phyloP scores from a whole-genome alignment of 2,797 vertebrate species.

The Cirrhinus mrigala region DNA sequence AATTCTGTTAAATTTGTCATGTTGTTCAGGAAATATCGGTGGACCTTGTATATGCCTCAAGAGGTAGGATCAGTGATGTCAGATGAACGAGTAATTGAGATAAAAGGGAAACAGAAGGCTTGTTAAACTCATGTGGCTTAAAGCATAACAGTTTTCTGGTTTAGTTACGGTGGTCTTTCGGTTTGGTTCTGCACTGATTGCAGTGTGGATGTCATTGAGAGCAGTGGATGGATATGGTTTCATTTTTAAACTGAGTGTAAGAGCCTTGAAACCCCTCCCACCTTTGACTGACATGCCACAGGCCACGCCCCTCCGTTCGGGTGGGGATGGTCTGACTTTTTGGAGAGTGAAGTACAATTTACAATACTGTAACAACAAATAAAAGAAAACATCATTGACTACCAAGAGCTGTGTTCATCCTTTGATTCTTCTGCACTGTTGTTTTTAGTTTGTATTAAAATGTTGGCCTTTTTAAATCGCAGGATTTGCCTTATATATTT shows the following conservation, averaged over 20 bases:
- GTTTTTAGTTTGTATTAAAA: background rate
- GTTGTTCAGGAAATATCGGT: conserved; percentile 52
- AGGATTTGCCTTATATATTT: background rate
- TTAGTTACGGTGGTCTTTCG: conserved; percentile 22
- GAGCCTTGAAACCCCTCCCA: conserved; percentile 57
- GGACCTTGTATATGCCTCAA: conserved; percentile 51
- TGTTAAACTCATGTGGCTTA: conserved; percentile 51
- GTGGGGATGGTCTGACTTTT: conserved; percentile 57
- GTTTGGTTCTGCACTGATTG: conserved; percentile 46
- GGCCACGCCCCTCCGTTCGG: conserved; percentile 43
- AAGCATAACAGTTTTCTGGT: conserved; percentile 51
- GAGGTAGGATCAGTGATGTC: conserved; percentile 46
- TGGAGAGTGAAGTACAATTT: conserved; percentile 59
- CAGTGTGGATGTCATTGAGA: conserved; percentile 43
- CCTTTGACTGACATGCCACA: conserved; percentile 61
- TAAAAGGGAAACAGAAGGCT: conserved; percentile 35
- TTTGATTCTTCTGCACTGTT: background rate
- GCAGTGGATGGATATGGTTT: conserved; percentile 52
- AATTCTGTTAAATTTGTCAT: conserved; percentile 53
- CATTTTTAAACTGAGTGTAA: conserved; percentile 60
- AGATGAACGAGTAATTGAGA: conserved; percentile 30
- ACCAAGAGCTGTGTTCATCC: conserved; percentile 34
- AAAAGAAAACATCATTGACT: conserved; percentile 61
- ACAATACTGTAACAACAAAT: conserved; percentile 63
- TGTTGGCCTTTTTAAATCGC: background rate